phyloP scores from a whole-genome alignment of 2,888 invertebrate genomes.

The Siphlonurus alternatus region DNA sequence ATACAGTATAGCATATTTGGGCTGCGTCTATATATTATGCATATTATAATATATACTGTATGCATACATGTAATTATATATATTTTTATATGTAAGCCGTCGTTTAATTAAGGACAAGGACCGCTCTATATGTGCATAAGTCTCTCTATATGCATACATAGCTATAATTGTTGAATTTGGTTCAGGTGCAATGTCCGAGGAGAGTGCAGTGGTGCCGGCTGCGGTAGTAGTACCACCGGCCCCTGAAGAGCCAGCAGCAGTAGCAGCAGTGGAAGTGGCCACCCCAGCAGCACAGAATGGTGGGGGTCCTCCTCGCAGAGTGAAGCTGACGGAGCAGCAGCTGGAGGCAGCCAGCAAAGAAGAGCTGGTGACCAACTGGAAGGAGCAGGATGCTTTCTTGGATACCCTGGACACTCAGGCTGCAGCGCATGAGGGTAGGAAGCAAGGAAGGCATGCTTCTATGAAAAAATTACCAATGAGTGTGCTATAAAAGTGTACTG shows the following conservation, averaged over 20 bases:
- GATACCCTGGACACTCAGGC: constrained; percentile 55
- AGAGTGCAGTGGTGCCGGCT: not conserved
- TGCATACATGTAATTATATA: too few species aligned
- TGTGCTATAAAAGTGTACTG: too few species aligned
- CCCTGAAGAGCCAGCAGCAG: not conserved
- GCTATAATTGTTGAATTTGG: too few species aligned
- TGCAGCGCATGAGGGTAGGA: constrained; percentile 62
- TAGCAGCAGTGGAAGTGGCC: not conserved
- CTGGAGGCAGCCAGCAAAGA: constrained; percentile 43
- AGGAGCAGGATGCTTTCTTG: constrained; percentile 58
- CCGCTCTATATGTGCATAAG: too few species aligned
- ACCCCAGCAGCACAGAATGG: not conserved
- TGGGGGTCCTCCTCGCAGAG: constrained; percentile 22
- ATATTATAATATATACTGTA: too few species aligned
- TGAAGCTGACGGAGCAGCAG: constrained; percentile 45
- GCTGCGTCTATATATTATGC: too few species aligned
- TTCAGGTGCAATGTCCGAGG: not conserved
- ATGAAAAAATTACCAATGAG: too few species aligned
- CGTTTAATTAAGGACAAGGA: too few species aligned
- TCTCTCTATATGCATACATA: too few species aligned
- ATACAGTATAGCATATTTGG: too few species aligned
- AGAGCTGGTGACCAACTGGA: constrained; percentile 52
- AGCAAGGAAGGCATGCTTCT: too few species aligned
- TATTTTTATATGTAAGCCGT: too few species aligned
- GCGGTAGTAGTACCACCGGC: not conserved